Conservation (phyloP, 2,113 vertebrate genomes). For the Prietella phreatophila region DNA sequence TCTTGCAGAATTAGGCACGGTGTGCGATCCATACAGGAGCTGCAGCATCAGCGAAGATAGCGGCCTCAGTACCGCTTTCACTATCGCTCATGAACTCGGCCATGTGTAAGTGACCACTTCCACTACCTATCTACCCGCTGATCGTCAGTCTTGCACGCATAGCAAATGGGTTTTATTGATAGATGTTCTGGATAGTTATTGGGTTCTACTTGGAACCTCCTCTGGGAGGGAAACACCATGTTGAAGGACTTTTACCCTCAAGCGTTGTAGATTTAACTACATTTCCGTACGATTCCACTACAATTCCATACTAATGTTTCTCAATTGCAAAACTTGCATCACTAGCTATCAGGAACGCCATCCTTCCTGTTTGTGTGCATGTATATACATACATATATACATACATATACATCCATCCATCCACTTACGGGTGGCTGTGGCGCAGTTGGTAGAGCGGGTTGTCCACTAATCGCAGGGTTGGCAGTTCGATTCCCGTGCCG, state of each 20-base stretch:
- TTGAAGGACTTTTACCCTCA: not conserved
- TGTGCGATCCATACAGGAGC: constrained; percentile 94
- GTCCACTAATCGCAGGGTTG: too few species aligned
- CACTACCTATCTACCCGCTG: not conserved
- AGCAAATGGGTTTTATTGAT: not conserved
- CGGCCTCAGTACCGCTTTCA: constrained; percentile 95
- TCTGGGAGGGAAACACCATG: not conserved
- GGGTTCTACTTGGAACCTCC: not conserved
- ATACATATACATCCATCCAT: too few species aligned
- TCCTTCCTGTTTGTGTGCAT: too few species aligned
- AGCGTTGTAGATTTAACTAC: not conserved
- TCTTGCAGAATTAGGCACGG: constrained; percentile 93
- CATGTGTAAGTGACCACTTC: constrained; percentile 85
- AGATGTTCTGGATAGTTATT: not conserved
- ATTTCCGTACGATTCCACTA: not conserved
- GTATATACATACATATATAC: too few species aligned
- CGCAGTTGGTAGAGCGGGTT: too few species aligned
- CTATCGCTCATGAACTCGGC: constrained; percentile 96
- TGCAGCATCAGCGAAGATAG: constrained; percentile 98
- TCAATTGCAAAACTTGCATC: not conserved
- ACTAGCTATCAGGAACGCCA: too few species aligned
- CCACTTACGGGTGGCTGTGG: too few species aligned
- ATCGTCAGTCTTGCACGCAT: not conserved
- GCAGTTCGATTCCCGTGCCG: too few species aligned
- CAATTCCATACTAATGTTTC: not conserved